Evolutionary conservation across 2,888 invertebrate genomes (phyloP).

Genomic region (Drosophila diplacantha): DNA sequence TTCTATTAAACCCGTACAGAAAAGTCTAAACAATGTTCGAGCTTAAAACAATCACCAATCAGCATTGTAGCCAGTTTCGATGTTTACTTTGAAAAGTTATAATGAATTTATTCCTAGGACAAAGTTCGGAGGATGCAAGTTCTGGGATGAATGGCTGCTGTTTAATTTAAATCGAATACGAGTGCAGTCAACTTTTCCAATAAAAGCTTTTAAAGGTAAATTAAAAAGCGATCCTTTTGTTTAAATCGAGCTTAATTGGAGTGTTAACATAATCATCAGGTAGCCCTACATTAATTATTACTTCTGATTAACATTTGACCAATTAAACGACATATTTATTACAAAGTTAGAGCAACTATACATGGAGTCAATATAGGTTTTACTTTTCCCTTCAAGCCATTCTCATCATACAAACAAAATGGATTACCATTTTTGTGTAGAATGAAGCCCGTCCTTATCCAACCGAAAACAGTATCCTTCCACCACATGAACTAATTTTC

Average conservation of each 20-base stretch:
- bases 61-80: not conserved
- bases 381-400: no score
- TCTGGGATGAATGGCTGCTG: not conserved
- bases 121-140: not conserved
- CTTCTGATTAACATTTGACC: no score
- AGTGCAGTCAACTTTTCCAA: not conserved
- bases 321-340: no score
- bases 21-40: not conserved
- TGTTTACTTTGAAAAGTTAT: not conserved
- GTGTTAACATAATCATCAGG: not conserved
- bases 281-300: no score
- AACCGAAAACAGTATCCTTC: not conserved
- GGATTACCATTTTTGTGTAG: no score
- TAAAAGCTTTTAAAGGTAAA: not conserved
- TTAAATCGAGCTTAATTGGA: not conserved
- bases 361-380: no score
- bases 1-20: not conserved
- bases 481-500: not conserved
- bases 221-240: not conserved
- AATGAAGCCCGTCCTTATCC: not conserved
- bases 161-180: not conserved
- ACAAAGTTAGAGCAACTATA: no score
- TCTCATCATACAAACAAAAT: no score
- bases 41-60: no score
- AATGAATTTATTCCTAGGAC: not conserved